These are phyloP conservation scores for Nothobranchius furzeri DNA, from an alignment of 2,113 vertebrate genomes.

Conservation along the genomic window DNA sequence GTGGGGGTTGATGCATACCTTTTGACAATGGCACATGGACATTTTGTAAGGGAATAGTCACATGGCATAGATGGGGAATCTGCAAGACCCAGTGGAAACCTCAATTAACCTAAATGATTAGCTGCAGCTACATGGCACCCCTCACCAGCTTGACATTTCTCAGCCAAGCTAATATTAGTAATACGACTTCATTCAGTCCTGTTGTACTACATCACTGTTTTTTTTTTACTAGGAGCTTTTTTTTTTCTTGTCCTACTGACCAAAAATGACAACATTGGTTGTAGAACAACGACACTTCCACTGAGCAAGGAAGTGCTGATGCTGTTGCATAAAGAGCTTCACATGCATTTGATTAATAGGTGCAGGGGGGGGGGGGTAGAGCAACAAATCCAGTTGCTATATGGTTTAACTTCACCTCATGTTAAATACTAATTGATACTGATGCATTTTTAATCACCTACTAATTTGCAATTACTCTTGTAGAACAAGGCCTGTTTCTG, in stretches of 20 bases:
- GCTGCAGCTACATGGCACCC: constrained; percentile 44
- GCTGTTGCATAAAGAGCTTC: constrained; percentile 61
- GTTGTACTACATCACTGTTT: constrained; percentile 66
- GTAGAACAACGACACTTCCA: constrained; percentile 40
- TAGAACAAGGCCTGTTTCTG: constrained; percentile 53
- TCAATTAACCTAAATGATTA: constrained; percentile 82
- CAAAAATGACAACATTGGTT: constrained; percentile 64
- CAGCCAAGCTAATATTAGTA: constrained; percentile 73
- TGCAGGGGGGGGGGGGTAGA: constrained; percentile 29
- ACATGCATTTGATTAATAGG: constrained; percentile 72
- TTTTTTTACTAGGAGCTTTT: constrained; percentile 47
- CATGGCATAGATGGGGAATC: constrained; percentile 44
- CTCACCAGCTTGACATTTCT: constrained; percentile 68
- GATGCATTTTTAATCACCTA: constrained; percentile 74
- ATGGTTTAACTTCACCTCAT: constrained; percentile 68
- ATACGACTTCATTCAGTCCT: constrained; percentile 55
- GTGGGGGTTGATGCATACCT: constrained; percentile 37
- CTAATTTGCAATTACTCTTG: constrained; percentile 71
- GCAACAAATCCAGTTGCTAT: constrained; percentile 44
- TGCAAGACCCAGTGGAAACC: constrained; percentile 65
- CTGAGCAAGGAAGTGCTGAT: constrained; percentile 59
- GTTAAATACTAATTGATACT: constrained; percentile 73
- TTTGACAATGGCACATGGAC: constrained; percentile 33
- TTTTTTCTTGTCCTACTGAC: constrained; percentile 54
- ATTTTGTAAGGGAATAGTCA: constrained; percentile 43